These are phyloP conservation scores for Pomatostomus ruficeps DNA, from an alignment of 2,113 vertebrate genomes.

Conservation along the genomic window DNA sequence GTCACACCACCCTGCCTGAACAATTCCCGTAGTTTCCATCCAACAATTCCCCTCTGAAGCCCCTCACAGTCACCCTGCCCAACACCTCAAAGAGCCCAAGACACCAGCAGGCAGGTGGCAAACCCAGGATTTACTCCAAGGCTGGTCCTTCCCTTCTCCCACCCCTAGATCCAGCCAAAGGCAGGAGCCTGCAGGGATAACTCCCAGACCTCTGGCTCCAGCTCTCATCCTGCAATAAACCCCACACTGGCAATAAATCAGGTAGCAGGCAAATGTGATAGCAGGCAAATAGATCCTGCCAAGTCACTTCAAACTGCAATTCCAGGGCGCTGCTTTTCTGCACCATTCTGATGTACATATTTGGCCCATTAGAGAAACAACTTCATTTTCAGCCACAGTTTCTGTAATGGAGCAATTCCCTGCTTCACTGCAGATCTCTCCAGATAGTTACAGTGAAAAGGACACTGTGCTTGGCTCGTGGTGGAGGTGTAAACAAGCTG, in stretches of 20 bases:
- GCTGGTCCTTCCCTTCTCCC: neutral
- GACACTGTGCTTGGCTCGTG: neutral
- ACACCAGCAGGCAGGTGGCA: neutral
- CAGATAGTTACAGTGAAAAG: neutral
- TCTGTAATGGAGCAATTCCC: neutral
- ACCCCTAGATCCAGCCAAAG: neutral
- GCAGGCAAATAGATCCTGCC: neutral
- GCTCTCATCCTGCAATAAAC: neutral
- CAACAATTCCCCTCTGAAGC: neutral
- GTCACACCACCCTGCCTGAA: neutral
- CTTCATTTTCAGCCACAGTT: neutral
- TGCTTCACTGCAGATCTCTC: neutral
- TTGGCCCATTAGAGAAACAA: conserved; percentile 18
- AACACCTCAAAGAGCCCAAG: neutral
- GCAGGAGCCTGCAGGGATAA: neutral
- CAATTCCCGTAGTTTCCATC: neutral
- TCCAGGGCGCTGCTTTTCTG: neutral
- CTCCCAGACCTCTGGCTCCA: neutral
- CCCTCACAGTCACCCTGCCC: neutral
- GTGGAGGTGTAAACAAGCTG: neutral
- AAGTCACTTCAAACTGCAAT: neutral
- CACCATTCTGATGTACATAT: neutral
- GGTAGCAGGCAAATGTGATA: neutral
- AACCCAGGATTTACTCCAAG: neutral
- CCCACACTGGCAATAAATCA: neutral